A percentile compares a stretch with the other conserved stretches of the same genome.
Conservation (phyloP, 1,140 invertebrate genomes). For the Drosophila lacertosa region DNA sequence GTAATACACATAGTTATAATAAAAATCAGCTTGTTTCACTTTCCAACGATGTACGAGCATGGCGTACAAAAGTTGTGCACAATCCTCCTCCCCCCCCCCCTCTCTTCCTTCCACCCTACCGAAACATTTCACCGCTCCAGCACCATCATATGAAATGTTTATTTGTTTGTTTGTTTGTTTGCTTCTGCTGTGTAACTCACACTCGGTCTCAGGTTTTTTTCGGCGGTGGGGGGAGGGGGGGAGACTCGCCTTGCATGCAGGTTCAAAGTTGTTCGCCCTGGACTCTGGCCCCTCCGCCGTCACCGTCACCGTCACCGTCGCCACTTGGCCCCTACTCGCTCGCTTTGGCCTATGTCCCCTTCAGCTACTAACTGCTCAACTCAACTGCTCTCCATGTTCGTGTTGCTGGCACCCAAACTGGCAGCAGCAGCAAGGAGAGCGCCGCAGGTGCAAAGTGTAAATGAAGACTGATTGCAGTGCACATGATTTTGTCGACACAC, state of each 20-base stretch:
- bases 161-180: slow-evolving; percentile 42
- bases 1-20: slow-evolving; percentile 67
- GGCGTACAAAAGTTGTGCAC: slow-evolving; percentile 15
- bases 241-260: slow-evolving; percentile 54
- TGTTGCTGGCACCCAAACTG: slow-evolving; percentile 50
- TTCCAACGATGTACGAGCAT: slow-evolving; percentile 32
- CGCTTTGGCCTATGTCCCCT: slow-evolving; percentile 1
- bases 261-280: slow-evolving; percentile 70
- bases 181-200: slow-evolving; percentile 50
- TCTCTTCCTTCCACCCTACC: not conserved
- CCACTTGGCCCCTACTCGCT: not conserved
- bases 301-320: no score
- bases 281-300: slow-evolving; percentile 20
- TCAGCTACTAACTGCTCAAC: slow-evolving; percentile 40
- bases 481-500: slow-evolving; percentile 61
- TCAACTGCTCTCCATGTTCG: slow-evolving; percentile 51
- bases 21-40: slow-evolving; percentile 68
- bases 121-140: not conserved
- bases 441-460: slow-evolving; percentile 81
- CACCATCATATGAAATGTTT: slow-evolving; percentile 27
- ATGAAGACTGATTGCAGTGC: slow-evolving; percentile 80
- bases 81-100: not conserved
- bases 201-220: slow-evolving; percentile 42
- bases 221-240: slow-evolving; percentile 14
- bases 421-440: slow-evolving; percentile 40